Percentiles rank a stretch among this genome's conserved stretches.
phyloP scores from a whole-genome alignment of 2,113 vertebrate genomes.

The Scartelaos histophorus region DNA sequence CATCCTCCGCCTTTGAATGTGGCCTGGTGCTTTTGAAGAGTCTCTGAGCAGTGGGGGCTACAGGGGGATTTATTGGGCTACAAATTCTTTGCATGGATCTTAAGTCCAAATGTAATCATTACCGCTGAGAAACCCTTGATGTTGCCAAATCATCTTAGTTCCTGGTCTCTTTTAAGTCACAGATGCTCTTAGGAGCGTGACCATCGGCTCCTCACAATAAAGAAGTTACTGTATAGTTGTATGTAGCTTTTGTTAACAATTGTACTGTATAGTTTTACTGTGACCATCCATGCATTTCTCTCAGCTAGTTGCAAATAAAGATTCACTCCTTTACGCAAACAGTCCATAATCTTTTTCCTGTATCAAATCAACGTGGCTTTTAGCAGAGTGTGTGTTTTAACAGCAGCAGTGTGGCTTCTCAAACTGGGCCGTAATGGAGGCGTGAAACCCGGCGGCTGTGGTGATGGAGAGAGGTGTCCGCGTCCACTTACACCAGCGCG shows the following conservation, averaged over 20 bases:
- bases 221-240: conserved; percentile 6
- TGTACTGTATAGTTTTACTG: neutral
- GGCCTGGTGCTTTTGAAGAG: conserved; percentile 71
- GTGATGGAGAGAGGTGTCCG: conserved; percentile 15
- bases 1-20: conserved; percentile 77
- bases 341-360: conserved; percentile 48
- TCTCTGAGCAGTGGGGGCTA: conserved; percentile 38
- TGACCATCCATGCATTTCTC: conserved; percentile 1
- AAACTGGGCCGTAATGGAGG: conserved; percentile 44
- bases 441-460: conserved; percentile 57
- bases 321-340: conserved; percentile 52
- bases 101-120: conserved; percentile 76
- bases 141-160: conserved; percentile 77
- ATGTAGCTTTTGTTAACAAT: neutral
- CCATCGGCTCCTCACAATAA: conserved; percentile 54
- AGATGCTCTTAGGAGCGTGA: conserved; percentile 72
- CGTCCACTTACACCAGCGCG: conserved; percentile 40
- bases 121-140: conserved; percentile 79
- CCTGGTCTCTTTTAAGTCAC: conserved; percentile 63
- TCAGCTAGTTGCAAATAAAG: conserved; percentile 27
- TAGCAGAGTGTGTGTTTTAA: conserved; percentile 59
- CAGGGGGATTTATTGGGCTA: conserved; percentile 65
- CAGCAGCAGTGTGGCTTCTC: conserved; percentile 53
- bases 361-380: conserved; percentile 28
- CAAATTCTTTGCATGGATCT: conserved; percentile 80